phyloP scores from a whole-genome alignment of 2,888 invertebrate genomes.

The Eupeodes latifasciatus region DNA sequence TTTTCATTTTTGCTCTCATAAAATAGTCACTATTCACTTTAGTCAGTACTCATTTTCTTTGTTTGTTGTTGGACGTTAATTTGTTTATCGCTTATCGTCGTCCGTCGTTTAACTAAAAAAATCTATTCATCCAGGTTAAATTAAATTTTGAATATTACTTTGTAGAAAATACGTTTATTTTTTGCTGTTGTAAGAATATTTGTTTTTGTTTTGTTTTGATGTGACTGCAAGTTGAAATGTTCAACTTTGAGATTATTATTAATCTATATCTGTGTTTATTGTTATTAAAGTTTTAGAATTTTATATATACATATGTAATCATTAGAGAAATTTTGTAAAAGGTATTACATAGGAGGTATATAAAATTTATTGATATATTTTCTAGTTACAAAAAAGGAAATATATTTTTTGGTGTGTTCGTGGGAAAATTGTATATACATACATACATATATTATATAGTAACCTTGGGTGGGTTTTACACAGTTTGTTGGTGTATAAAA shows the following conservation, averaged over 20 bases:
- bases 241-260: background rate
- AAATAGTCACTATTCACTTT: conserved; percentile 16
- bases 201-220: background rate
- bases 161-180: too few species aligned
- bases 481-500: background rate
- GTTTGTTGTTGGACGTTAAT: conserved; percentile 13
- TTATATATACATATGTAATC: background rate
- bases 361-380: background rate
- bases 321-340: background rate
- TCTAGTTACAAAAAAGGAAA: conserved; percentile 27
- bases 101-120: background rate
- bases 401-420: conserved; percentile 10
- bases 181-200: background rate
- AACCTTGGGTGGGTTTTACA: conserved; percentile 20
- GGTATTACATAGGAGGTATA: background rate
- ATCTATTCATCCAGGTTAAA: conserved; percentile 8
- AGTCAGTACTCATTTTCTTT: conserved; percentile 33
- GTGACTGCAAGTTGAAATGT: background rate
- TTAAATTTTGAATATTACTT: conserved; percentile 3
- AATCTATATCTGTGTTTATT: background rate
- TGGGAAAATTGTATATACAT: conserved; percentile 22
- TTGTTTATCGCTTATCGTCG: background rate
- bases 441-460: too few species aligned
- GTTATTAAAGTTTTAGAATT: background rate
- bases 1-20: conserved; percentile 17